These are phyloP conservation scores for Botrylloides violaceus DNA, from an alignment of 23 tunicate genomes.

Conservation along the genomic window DNA sequence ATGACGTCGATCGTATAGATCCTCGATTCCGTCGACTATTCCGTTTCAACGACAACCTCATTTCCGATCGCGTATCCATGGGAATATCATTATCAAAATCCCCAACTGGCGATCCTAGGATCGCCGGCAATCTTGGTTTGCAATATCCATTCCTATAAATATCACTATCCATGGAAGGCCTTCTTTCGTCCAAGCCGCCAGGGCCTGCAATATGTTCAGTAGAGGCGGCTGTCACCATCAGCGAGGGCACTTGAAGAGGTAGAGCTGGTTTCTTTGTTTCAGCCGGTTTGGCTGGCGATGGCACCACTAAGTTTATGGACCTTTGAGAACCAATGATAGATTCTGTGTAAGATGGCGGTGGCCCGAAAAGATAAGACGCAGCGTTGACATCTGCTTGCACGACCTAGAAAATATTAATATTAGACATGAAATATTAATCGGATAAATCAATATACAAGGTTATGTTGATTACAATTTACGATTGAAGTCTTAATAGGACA, in stretches of 20 bases:
- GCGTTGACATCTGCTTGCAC: constrained; percentile 11
- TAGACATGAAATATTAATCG: too few species aligned
- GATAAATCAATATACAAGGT: too few species aligned
- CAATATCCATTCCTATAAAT: not conserved
- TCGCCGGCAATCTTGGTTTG: not conserved
- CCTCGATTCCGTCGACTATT: not conserved
- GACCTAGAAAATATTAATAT: not conserved
- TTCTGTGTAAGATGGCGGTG: not conserved
- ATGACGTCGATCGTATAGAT: not conserved
- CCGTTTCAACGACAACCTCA: not conserved
- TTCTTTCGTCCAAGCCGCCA: too few species aligned
- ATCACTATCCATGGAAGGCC: too few species aligned
- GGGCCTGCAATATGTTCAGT: constrained; percentile 9
- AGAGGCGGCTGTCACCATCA: constrained; percentile 17
- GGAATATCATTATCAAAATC: not conserved
- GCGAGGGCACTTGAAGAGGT: constrained; percentile 23
- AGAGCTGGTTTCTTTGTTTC: not conserved
- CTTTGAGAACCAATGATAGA: not conserved
- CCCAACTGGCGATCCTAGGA: not conserved
- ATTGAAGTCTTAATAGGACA: too few species aligned
- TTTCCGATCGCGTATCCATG: not conserved
- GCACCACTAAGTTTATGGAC: too few species aligned
- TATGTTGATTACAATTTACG: too few species aligned
- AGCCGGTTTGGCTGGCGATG: not conserved
- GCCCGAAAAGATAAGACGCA: not conserved